Evolutionary conservation across 1,140 invertebrate species (phyloP).

Genomic region (Cydia splendana): DNA sequence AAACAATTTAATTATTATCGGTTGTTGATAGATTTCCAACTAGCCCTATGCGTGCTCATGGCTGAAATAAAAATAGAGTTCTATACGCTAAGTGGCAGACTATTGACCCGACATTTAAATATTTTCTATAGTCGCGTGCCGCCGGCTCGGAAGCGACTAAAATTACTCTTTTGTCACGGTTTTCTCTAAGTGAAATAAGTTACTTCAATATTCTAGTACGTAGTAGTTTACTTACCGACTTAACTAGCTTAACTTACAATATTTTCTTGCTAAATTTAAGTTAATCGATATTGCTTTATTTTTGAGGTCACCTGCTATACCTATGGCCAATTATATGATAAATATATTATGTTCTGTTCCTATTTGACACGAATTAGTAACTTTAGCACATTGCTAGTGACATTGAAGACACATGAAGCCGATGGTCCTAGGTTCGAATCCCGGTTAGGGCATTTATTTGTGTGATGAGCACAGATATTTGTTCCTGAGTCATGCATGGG

Average conservation of each 20-base stretch:
- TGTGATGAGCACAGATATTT: too few species aligned
- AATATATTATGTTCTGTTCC: too few species aligned
- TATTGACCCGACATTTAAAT: conserved; percentile 22
- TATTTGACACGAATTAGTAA: too few species aligned
- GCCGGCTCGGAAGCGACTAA: not conserved
- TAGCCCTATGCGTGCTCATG: not conserved
- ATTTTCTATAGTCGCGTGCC: conserved; percentile 23
- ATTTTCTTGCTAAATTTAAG: too few species aligned
- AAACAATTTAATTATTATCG: not conserved
- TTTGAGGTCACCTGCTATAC: too few species aligned
- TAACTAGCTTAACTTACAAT: too few species aligned
- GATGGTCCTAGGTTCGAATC: too few species aligned
- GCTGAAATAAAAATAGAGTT: conserved; percentile 1
- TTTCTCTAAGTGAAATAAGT: conserved; percentile 16
- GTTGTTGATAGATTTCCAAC: conserved; percentile 9
- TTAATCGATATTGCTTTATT: too few species aligned
- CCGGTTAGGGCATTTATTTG: too few species aligned
- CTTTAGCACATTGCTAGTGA: not conserved
- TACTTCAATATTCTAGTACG: not conserved
- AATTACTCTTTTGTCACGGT: conserved; percentile 13
- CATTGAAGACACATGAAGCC: not conserved
- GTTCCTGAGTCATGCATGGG: too few species aligned
- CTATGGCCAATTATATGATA: too few species aligned
- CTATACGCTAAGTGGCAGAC: conserved; percentile 12
- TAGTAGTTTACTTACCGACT: not conserved